Conservation (phyloP, 2,113 vertebrate genomes). For the Epinephelus fuscoguttatus region DNA sequence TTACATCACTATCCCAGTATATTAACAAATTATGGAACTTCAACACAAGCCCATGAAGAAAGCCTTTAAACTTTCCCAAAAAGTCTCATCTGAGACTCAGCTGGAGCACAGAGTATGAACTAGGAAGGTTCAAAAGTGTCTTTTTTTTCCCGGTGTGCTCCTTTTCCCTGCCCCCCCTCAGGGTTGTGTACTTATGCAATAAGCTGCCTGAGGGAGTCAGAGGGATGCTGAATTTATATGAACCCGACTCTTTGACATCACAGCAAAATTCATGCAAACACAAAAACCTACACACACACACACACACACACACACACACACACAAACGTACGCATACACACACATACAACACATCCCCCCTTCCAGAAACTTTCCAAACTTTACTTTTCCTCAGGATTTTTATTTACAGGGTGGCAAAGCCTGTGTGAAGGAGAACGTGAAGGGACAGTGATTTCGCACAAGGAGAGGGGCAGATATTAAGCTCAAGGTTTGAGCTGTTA, state of each 20-base stretch:
- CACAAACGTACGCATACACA: neutral
- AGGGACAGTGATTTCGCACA: constrained; percentile 28
- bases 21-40: constrained; percentile 10
- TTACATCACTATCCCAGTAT: neutral
- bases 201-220: constrained; percentile 63
- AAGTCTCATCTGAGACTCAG: constrained; percentile 18
- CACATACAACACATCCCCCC: neutral
- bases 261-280: constrained; percentile 44
- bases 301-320: neutral
- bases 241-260: constrained; percentile 59
- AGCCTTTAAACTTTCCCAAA: constrained; percentile 22
- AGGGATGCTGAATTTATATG: constrained; percentile 60
- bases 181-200: constrained; percentile 55
- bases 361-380: constrained; percentile 24
- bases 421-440: neutral
- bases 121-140: constrained; percentile 43
- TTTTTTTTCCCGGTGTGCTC: constrained; percentile 8
- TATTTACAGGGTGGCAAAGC: neutral
- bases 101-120: constrained; percentile 14
- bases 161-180: constrained; percentile 24
- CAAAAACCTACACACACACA: constrained; percentile 7
- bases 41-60: neutral
- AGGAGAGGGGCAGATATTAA: constrained; percentile 5
- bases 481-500: constrained; percentile 27
- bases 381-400: constrained; percentile 24